Evolutionary conservation across 2,797 vertebrate genomes (phyloP), one percentile per base, ranked within the genome.

Genomic region (Tadarida brasiliensis): DNA sequence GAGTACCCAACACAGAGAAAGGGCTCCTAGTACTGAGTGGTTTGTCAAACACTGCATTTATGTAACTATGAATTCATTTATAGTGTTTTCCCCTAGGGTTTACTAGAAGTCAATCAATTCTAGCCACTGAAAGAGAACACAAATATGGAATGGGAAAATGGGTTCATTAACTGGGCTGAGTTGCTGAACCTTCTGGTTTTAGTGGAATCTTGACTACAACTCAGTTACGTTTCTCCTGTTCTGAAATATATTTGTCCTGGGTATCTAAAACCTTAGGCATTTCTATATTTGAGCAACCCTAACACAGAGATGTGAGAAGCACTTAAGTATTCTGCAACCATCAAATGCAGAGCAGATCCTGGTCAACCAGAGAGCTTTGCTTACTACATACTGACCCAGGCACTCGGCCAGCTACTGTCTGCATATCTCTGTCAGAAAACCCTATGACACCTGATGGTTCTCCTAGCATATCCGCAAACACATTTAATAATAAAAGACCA

Each of bases 361-460:
- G 7, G 67, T 91, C 84, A 86, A 56, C 87, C 63, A 92, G 49
- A 77, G 87, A 93, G 28, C 33, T 33, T 9, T 67, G 9, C 93
- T 94, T 68, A 68, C 39, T n/a, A 49, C 4, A 47, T n/a, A 51
- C 63, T 76, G 20, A 86, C 76, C 83, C 82, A 83, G 85, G 93
- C 92, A 59, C 26, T 67, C 61, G 93, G 91, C 91, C 94, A 97
- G 47, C 35, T 51, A 77, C 44, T 2, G 0, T 81, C 49, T 39
- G 65, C 90, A 91, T 84, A 59, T n/a, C 80, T 74, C 95, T 97
- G 54, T 95, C 80, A 96, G 76, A 97, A 97, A 87, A 78, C 19
- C 1, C 0, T 71, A 28, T 57, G 81, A 90, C 22, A 81, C 49
- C 47, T 90, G 70, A 86, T 93, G 44, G 78, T 70, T 94, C 59